phyloP scores from a whole-genome alignment of 2,888 invertebrate genomes.

The Mythimna lalbum region DNA sequence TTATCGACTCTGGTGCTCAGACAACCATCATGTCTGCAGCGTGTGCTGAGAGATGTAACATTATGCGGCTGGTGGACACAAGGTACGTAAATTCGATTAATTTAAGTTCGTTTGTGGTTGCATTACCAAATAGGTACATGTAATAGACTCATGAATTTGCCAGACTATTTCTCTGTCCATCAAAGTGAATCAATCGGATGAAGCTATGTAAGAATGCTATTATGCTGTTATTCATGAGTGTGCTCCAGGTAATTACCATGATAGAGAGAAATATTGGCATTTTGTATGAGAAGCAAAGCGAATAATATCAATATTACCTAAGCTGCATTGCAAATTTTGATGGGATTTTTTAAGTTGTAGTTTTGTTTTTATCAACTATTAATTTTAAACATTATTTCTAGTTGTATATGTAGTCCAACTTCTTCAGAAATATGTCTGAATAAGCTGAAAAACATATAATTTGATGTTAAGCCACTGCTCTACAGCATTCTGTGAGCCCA shows the following conservation, averaged over 20 bases:
- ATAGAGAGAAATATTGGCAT: not conserved
- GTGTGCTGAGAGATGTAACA: slow-evolving; percentile 98
- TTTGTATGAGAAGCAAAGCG: slow-evolving; percentile 1
- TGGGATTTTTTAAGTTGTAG: not conserved
- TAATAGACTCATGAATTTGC: not conserved
- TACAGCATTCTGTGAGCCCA: not conserved
- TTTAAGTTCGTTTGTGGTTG: not conserved
- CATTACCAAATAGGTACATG: not conserved
- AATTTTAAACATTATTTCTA: not conserved
- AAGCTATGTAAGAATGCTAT: not conserved
- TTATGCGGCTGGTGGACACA: slow-evolving; percentile 96
- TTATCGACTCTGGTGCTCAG: slow-evolving; percentile 99
- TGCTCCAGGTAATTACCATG: not conserved
- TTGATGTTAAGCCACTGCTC: not conserved
- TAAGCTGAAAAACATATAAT: not conserved
- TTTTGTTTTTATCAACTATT: not conserved
- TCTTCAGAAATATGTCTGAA: not conserved
- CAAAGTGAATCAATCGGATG: not conserved
- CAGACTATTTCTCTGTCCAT: not conserved
- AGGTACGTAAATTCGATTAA: slow-evolving; percentile 78
- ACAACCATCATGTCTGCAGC: slow-evolving; percentile 99
- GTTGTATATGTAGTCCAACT: not conserved
- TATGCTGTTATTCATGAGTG: not conserved
- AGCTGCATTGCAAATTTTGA: slow-evolving; percentile 2
- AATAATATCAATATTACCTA: not conserved